These are phyloP conservation scores for Adelognathus sp. DNA, from an alignment of 2,888 invertebrate genomes.

Conservation along the genomic window DNA sequence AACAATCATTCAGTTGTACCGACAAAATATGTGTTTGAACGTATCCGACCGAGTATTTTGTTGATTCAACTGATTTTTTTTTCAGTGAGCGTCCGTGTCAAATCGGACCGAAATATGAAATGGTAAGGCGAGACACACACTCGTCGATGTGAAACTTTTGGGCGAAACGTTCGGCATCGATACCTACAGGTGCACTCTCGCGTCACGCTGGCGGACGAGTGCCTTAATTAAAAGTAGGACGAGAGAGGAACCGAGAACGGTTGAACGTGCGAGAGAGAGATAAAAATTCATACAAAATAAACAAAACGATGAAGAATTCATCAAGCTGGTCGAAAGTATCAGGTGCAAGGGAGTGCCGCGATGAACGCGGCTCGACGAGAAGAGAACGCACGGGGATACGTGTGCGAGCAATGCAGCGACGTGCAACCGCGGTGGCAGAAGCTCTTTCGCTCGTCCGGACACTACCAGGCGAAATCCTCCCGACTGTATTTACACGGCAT, in stretches of 20 bases:
- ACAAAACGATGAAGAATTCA: conserved; percentile 70
- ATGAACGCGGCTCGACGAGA: conserved; percentile 43
- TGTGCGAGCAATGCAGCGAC: conserved; percentile 15
- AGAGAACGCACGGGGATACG: conserved; percentile 2
- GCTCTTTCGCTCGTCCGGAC: conserved; percentile 44
- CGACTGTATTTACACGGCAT: conserved; percentile 77
- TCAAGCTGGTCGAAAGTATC: conserved; percentile 74
- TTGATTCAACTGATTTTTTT: no score
- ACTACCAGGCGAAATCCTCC: conserved; percentile 9
- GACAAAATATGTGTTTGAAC: no score
- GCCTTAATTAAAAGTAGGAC: conserved; percentile 54
- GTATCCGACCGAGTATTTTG: no score
- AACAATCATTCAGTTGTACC: no score
- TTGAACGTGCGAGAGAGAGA: conserved; percentile 55
- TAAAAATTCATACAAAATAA: neutral
- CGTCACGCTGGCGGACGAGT: conserved; percentile 47
- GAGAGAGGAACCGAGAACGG: conserved; percentile 33
- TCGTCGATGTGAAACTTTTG: neutral
- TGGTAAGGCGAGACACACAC: neutral
- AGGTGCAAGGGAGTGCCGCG: conserved; percentile 72
- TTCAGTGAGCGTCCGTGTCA: conserved; percentile 27
- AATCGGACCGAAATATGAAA: conserved; percentile 37
- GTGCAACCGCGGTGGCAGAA: conserved; percentile 35
- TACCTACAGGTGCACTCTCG: conserved; percentile 48
- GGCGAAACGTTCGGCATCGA: neutral